Percentiles rank a stretch among this genome's conserved stretches.
These are phyloP conservation scores for Chitala chitala DNA, from an alignment of 2,113 vertebrate genomes.

Conservation along the genomic window DNA sequence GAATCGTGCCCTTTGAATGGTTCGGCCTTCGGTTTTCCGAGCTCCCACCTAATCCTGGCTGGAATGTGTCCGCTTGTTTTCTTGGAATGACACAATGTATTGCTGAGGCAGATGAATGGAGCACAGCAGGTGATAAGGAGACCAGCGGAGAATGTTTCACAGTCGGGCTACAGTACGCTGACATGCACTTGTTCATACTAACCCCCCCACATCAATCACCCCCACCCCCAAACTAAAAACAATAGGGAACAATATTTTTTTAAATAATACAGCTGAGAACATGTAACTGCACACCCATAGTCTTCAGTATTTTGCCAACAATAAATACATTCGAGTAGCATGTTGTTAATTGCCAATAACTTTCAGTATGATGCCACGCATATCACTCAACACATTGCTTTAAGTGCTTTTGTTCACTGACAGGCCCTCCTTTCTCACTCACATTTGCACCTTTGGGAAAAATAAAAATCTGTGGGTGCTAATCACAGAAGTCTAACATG, in stretches of 20 bases:
- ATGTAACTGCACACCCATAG: constrained; percentile 20
- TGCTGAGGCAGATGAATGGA: constrained; percentile 39
- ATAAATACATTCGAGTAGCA: no score
- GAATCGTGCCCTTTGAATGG: constrained; percentile 27
- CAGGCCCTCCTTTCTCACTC: not conserved
- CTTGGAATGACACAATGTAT: constrained; percentile 33
- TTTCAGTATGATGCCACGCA: constrained; percentile 21
- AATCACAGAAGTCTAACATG: constrained; percentile 17
- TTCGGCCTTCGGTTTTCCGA: constrained; percentile 49
- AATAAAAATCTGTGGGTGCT: not conserved
- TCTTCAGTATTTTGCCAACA: no score
- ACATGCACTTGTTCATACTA: constrained; percentile 9
- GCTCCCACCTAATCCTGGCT: constrained; percentile 53
- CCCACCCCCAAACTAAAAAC: constrained; percentile 5
- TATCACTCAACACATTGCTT: constrained; percentile 17
- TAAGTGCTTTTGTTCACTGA: constrained; percentile 24
- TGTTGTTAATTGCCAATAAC: no score
- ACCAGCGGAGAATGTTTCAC: constrained; percentile 27
- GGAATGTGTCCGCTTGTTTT: constrained; percentile 53
- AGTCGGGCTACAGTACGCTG: constrained; percentile 25
- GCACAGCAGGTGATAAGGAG: constrained; percentile 57
- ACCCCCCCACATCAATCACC: not conserved
- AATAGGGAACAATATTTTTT: constrained; percentile 15
- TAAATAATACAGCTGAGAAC: constrained; percentile 24
- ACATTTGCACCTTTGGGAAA: not conserved